phyloP scores from a whole-genome alignment of 2,797 vertebrate genomes.

The Acanthis flammea region DNA sequence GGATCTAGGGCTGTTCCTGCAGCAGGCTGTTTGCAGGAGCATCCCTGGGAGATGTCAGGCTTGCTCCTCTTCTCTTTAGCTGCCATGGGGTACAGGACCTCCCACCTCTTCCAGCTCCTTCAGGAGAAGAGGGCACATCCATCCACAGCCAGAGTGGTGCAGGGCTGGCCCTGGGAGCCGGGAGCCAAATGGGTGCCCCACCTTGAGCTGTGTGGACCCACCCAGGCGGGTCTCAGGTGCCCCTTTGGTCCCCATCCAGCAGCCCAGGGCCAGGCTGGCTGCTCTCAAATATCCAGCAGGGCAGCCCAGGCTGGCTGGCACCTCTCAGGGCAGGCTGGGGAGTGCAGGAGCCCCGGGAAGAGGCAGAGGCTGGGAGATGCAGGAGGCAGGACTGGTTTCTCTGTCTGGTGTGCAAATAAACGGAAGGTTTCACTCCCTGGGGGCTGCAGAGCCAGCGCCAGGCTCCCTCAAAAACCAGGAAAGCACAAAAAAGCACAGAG shows the following conservation, averaged over 20 bases:
- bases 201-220: not conserved
- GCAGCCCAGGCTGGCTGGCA: conserved; percentile 19
- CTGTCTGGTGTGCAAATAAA: conserved; percentile 66
- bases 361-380: not conserved
- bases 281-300: not conserved
- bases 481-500: not conserved
- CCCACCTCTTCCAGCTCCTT: not conserved
- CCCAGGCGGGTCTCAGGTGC: not conserved
- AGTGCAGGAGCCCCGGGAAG: not conserved
- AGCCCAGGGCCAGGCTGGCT: conserved; percentile 47
- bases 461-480: conserved; percentile 35
- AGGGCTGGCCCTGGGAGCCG: not conserved
- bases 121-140: not conserved
- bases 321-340: not conserved
- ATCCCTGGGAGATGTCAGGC: not conserved
- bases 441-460: not conserved
- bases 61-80: not conserved
- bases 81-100: too few species aligned
- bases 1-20: not conserved
- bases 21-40: not conserved
- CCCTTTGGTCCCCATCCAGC: conserved; percentile 21
- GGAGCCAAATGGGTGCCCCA: not conserved
- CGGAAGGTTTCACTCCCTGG: not conserved
- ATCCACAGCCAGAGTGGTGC: rapidly evolving
- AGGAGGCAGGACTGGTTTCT: conserved; percentile 63